Evolutionary conservation across 2,888 invertebrate species (phyloP).

Genomic region (Neoaliturus tenellus): DNA sequence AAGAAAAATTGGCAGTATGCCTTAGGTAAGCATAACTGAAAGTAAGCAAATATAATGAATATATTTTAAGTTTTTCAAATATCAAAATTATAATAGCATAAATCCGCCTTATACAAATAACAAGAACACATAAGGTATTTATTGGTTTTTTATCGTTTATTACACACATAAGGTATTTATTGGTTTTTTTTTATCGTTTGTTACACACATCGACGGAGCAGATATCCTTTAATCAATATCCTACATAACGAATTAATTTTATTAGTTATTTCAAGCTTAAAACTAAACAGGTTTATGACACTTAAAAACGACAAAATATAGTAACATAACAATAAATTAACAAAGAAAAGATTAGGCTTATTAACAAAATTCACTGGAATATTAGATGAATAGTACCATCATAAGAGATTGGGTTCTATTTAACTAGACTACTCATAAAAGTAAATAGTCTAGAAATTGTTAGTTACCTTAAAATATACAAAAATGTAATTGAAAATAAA

Average conservation of each 20-base stretch:
- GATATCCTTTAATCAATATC: background rate
- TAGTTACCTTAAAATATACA: no score
- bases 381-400: no score
- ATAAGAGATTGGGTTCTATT: no score
- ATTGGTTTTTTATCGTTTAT: background rate
- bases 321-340: background rate
- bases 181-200: background rate
- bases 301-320: no score
- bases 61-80: background rate
- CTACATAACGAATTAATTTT: background rate
- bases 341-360: background rate
- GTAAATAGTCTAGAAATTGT: no score
- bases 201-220: no score
- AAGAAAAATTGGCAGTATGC: slow-evolving; percentile 17
- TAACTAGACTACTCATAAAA: no score
- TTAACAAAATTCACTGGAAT: background rate
- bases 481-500: no score
- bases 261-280: background rate
- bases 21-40: background rate
- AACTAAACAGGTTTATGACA: no score
- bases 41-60: background rate
- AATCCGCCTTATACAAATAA: no score
- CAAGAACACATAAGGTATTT: no score
- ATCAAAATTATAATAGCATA: background rate
- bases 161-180: background rate